Percentiles rank a stretch among this genome's conserved stretches.
Conservation (phyloP, 2,888 invertebrate species). For the Eilema griseolum region DNA sequence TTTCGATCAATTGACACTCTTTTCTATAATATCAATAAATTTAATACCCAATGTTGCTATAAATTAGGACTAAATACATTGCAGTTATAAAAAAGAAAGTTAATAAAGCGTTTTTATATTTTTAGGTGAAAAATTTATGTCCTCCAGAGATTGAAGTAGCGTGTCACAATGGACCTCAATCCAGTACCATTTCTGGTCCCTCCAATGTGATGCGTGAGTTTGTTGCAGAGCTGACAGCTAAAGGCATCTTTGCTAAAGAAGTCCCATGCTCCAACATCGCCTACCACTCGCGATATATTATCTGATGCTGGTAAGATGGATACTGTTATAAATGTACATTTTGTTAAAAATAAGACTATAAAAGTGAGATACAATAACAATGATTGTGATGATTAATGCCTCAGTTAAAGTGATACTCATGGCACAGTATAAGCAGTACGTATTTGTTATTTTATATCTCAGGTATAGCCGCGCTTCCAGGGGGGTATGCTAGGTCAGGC, state of each 20-base stretch:
- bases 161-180: slow-evolving; percentile 93
- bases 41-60: no score
- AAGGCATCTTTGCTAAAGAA: slow-evolving; percentile 74
- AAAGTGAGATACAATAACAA: background rate
- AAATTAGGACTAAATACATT: no score
- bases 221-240: slow-evolving; percentile 77
- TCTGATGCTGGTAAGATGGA: slow-evolving; percentile 84
- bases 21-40: no score
- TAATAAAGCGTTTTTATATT: background rate
- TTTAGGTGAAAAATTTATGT: slow-evolving; percentile 65
- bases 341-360: no score
- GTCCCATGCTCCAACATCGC: slow-evolving; percentile 92
- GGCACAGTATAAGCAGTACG: background rate
- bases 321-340: no score
- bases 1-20: no score
- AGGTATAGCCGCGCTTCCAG: no score
- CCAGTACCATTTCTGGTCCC: slow-evolving; percentile 93
- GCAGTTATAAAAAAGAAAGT: no score
- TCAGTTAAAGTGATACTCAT: no score
- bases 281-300: slow-evolving; percentile 95
- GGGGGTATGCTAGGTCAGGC: no score
- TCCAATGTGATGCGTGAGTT: slow-evolving; percentile 87
- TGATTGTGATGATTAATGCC: no score
- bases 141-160: slow-evolving; percentile 91
- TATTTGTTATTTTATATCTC: no score